Evolutionary conservation across 2,797 vertebrate genomes (phyloP).

Genomic region (Lophius americanus): DNA sequence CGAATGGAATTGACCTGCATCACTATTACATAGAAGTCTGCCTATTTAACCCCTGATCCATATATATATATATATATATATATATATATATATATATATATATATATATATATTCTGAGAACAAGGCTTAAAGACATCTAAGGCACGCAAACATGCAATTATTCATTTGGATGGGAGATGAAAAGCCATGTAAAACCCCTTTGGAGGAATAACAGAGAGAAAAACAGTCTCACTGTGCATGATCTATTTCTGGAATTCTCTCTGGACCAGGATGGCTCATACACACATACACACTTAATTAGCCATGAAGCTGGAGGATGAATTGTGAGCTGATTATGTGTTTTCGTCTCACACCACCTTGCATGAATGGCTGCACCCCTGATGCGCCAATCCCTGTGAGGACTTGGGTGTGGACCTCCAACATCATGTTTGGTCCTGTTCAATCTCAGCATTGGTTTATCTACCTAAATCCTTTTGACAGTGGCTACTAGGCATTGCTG

Average conservation of each 20-base stretch:
- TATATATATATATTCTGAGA: conserved; percentile 8
- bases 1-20: conserved; percentile 44
- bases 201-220: conserved; percentile 60
- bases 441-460: conserved; percentile 17
- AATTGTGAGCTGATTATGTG: conserved; percentile 32
- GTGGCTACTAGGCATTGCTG: background rate
- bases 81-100: conserved; percentile 27
- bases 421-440: conserved; percentile 32
- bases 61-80: conserved; percentile 12
- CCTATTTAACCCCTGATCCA: conserved; percentile 37
- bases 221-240: conserved; percentile 67
- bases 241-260: conserved; percentile 79
- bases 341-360: conserved; percentile 56
- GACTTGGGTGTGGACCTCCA: conserved; percentile 48
- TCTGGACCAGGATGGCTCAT: conserved; percentile 53
- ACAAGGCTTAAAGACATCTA: conserved; percentile 42
- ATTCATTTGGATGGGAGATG: conserved; percentile 62
- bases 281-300: conserved; percentile 62
- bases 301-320: conserved; percentile 63
- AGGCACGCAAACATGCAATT: conserved; percentile 61
- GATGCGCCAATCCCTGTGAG: conserved; percentile 40
- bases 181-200: conserved; percentile 71
- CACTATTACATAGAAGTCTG: conserved; percentile 12
- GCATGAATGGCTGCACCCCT: conserved; percentile 40
- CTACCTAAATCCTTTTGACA: conserved; percentile 16